Base-by-base conservation (phyloP, 2,797 vertebrate genomes). In the Odontamblyopus lacepedii region DNA sequence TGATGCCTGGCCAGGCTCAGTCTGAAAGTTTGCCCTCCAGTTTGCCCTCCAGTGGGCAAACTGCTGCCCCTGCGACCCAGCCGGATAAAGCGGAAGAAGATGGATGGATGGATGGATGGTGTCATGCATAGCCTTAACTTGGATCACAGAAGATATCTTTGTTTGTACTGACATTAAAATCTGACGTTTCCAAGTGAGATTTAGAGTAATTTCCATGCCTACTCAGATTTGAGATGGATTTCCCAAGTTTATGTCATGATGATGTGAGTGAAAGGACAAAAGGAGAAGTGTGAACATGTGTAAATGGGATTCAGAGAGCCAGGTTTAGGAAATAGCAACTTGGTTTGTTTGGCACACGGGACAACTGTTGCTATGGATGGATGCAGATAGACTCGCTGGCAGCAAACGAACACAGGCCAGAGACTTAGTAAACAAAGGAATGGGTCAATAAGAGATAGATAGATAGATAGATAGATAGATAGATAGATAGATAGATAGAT, bases 251-350 rank as follows among this genome's bases (percentile, higher is more conserved):
- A 75, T 67, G 76, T 87, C 81, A 82, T 83, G 1, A 80, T 84
- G 82, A 86, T 86, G 78, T 83, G 79, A 70, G 71, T 0, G 5
- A 53, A 38, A 86, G 82, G 70, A 70, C 83, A 91, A 88, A 75
- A 73, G 60, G 53, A 77, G 77, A 83, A 76, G 83, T 82, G 83
- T 19, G 61, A 80, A 88, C 12, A 27, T 72, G 80, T 78, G 35
- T 83, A 63, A 67, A 60, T 78, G 70, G 44, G 69, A 81, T 69
- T 83, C 48, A 80, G 68, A 84, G 67, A 74, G 70, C 63, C 59
- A 11, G 1, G 69, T 41, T 70, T 78, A 68, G 62, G 82, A 83
- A 83, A 80, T 57, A 78, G 76, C 71, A 76, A 68, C 32, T n/a
- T 2, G 3, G 56, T 80, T 81, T 85, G 83, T 87, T 88, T 85